These are phyloP conservation scores for Leptinotarsa haldemani DNA, from an alignment of 2,888 invertebrate genomes.

Conservation along the genomic window DNA sequence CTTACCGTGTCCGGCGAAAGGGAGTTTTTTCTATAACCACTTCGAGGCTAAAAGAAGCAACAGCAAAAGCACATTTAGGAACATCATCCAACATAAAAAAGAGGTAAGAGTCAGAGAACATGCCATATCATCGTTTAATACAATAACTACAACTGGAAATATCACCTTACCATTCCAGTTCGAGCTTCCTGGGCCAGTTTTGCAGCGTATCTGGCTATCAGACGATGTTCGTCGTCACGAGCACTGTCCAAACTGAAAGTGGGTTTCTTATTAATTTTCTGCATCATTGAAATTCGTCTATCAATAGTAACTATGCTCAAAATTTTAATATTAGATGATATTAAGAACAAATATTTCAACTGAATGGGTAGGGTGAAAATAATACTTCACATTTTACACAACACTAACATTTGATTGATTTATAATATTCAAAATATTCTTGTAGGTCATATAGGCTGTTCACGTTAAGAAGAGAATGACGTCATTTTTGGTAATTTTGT, in stretches of 20 bases:
- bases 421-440: no score
- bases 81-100: conserved; percentile 52
- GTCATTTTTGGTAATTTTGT: no score
- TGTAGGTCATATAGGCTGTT: no score
- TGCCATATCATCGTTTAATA: conserved; percentile 38
- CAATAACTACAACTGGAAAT: conserved; percentile 4
- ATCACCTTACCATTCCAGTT: conserved; percentile 70
- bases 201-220: conserved; percentile 97
- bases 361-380: no score
- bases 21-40: conserved; percentile 71
- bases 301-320: no score
- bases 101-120: conserved; percentile 43
- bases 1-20: conserved; percentile 74
- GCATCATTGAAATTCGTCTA: no score
- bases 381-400: no score
- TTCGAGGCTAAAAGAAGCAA: conserved; percentile 69
- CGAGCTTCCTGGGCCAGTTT: conserved; percentile 92
- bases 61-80: conserved; percentile 63
- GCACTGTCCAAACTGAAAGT: conserved; percentile 64
- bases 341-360: no score
- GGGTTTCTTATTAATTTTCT: no score
- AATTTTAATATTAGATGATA: no score
- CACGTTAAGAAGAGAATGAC: no score
- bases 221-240: conserved; percentile 91
- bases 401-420: no score